phyloP scores from a whole-genome alignment of 2,797 vertebrate genomes.

The Enteromius radiatus region DNA sequence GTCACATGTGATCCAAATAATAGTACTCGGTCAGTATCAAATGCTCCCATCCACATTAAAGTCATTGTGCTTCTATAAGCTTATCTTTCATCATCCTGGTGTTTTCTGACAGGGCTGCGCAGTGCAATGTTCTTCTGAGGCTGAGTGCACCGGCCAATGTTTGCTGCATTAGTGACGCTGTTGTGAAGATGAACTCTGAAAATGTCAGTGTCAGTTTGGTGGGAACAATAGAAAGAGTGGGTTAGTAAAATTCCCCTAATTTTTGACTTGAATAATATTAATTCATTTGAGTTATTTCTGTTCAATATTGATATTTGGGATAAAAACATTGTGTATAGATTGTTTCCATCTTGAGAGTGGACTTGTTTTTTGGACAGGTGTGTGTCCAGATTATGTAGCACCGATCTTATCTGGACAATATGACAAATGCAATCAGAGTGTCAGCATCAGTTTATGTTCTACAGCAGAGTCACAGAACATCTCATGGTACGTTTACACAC shows the following conservation, averaged over 20 bases:
- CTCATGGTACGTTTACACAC: conserved; percentile 65
- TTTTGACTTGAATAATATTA: not conserved
- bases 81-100: not conserved
- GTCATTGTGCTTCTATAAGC: not conserved
- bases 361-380: conserved; percentile 18
- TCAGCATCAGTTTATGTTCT: conserved; percentile 51
- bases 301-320: not conserved
- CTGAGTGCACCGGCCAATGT: conserved; percentile 50
- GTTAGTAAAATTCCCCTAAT: conserved; percentile 61
- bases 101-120: conserved; percentile 57
- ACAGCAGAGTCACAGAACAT: not conserved
- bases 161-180: conserved; percentile 68
- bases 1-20: not conserved
- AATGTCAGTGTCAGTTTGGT: conserved; percentile 52
- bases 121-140: conserved; percentile 63
- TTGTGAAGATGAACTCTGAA: conserved; percentile 49
- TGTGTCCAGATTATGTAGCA: conserved; percentile 51
- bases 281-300: not conserved
- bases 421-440: conserved; percentile 48
- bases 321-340: not conserved
- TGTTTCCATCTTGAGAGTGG: not conserved
- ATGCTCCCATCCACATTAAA: not conserved
- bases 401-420: not conserved
- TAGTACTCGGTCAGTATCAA: conserved; percentile 18
- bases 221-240: conserved; percentile 56